Evolutionary conservation across 2,888 invertebrate species (phyloP), one percentile per base, ranked within the genome.

Genomic region (Apamea crenata): DNA sequence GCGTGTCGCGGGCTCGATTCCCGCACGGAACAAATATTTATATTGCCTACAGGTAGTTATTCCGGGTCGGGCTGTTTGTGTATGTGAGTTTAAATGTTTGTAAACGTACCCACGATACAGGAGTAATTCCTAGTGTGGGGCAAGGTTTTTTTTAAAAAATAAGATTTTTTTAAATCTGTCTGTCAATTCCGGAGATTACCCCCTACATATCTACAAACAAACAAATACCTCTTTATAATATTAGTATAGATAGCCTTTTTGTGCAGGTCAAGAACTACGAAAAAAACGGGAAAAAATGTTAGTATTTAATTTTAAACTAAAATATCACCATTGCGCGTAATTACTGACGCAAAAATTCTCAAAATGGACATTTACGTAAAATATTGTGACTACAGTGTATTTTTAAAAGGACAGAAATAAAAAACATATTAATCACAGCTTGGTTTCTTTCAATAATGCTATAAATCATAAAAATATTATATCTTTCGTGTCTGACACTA

Each of bases 381-480:
- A 61, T 80, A 79, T 84, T 82, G 29, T 79, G 74, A 71, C 78
- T 70, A 66, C 6, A 16, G 16, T 14, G 36, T 80, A 74, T 87
- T 80, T 80, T 59, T 77, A 72, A 74, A 72, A 2, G 81, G 75
- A 47, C 73, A 53, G 10, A 80, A 84, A 83, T 90, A 82, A 89
- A 85, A 87, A 1, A 59, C 78, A 70, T 40, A 68, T 74, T 85
- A 91, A 93, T 93, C 91, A 94, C 93, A 94, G 93, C 91, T 94
- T 93, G 93, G 92, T 93, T 95, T 93, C 87, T 85, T 91, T 90
- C 81, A 90, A 89, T 90, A 89, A 84, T 86, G 85, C 85, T 88
- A 87, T 83, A 88, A 87, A 85, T 82, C 76, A 84, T 84, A 80
- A 85, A 88, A 88, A 91, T 89, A 88, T 86, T 61, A 81, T 82